Base-by-base conservation (phyloP, 2,113 vertebrate genomes). In the Perca fluviatilis region DNA sequence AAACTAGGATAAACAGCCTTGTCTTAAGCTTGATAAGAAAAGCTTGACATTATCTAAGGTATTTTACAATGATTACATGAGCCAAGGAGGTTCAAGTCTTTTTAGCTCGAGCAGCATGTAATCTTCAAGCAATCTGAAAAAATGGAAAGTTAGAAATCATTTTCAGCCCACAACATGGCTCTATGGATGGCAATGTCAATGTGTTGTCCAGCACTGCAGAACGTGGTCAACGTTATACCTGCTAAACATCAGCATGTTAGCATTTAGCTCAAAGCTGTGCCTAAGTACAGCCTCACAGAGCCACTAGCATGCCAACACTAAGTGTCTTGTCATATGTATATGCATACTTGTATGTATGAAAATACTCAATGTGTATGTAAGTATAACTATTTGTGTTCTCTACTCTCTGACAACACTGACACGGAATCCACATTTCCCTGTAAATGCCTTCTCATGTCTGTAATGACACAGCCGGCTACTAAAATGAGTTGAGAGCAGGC, bases 371-470 rank as follows among this genome's bases (percentile, higher is more conserved):
- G 25, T 64, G 58, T 54, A 11, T 49, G 65, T 77, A 43, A 33
- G 12, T 30, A 23, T 43, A 53, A 16, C 18, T 23, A 46, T 49
- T 33, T 47, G 43, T 40, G 18, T 33, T 13, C 15, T 40, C 11
- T 25, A 56, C 27, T 47, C 49, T 74, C 15, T 57, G 33, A 79
- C 15, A 43, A 46, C 13, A 21, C 36, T 40, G 40, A 40, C 67
- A 51, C 21, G n/a, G 58, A 79, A 65, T 79, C 53, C 21, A 77
- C 53, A 77, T 76, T 21, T 62, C 47, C 74, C 9, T 60, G n/a
- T 61, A 54, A 64, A 64, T 47, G 64, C 68, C n/a, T 33, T 60
- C 82, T 79, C 66, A 23, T 82, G 61, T 63, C 51, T 79, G 74
- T 56, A 23, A 47, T n/a, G 53, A 86, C 65, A 56, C 23, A 47